These are phyloP conservation scores for Xenus cinereus DNA, from an alignment of 2,113 vertebrate genomes.

Conservation along the genomic window DNA sequence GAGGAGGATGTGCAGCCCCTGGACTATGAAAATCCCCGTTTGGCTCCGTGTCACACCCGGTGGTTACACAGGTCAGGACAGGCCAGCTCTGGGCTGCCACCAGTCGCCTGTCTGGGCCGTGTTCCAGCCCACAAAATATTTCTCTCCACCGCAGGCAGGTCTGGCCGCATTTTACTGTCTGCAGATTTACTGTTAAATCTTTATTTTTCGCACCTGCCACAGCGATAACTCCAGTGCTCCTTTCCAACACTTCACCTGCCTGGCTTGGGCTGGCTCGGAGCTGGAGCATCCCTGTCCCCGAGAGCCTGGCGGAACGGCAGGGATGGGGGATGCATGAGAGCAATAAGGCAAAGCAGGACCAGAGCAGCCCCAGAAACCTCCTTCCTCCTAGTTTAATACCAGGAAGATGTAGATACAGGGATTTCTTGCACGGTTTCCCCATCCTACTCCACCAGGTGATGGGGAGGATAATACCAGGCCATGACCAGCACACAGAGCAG, in stretches of 20 bases:
- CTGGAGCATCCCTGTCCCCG: not conserved
- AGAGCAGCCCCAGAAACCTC: not conserved
- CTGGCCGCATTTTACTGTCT: not conserved
- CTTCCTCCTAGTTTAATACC: not conserved
- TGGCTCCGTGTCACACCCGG: accelerated
- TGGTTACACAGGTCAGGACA: not conserved
- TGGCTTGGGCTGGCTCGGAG: not conserved
- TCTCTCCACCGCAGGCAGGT: not conserved
- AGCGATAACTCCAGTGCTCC: not conserved
- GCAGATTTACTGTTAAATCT: not conserved
- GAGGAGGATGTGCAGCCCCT: not conserved
- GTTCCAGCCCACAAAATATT: not conserved
- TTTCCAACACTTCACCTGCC: not conserved
- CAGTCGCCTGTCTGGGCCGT: not conserved
- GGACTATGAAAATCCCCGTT: accelerated
- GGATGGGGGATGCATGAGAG: not conserved
- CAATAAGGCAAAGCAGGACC: not conserved
- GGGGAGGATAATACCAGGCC: not conserved
- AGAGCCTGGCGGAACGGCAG: accelerated
- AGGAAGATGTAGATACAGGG: not conserved
- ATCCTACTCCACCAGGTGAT: accelerated
- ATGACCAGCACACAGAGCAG: not conserved
- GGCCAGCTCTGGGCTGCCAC: accelerated
- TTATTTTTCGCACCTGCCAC: not conserved
- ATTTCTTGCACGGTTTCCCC: accelerated